These are phyloP conservation scores for Chelidonichthys spinosus DNA, from an alignment of 2,797 vertebrate genomes.

Conservation along the genomic window DNA sequence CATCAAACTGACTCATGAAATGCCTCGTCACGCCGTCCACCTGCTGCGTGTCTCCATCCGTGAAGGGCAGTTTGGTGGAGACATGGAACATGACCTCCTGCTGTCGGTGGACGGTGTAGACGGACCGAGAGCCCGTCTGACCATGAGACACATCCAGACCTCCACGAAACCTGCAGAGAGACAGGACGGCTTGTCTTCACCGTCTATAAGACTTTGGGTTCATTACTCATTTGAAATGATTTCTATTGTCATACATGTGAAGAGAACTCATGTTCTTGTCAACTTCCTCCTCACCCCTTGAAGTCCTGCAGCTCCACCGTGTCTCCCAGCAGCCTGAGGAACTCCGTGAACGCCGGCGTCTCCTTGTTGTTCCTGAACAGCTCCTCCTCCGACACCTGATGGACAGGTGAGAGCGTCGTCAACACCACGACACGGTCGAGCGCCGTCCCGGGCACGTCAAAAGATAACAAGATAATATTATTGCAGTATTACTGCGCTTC, in stretches of 20 bases:
- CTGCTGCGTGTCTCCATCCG: slow-evolving; percentile 93
- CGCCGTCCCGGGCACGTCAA: too few species aligned
- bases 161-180: slow-evolving; percentile 88
- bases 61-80: slow-evolving; percentile 95
- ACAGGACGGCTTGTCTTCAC: neutral
- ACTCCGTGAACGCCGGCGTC: slow-evolving; percentile 89
- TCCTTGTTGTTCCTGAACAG: slow-evolving; percentile 92
- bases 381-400: slow-evolving; percentile 91
- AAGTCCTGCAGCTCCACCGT: slow-evolving; percentile 93
- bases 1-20: neutral
- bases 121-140: slow-evolving; percentile 92
- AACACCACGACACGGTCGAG: neutral
- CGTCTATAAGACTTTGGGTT: too few species aligned
- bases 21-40: slow-evolving; percentile 69
- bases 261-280: too few species aligned
- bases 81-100: slow-evolving; percentile 97
- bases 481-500: too few species aligned
- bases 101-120: slow-evolving; percentile 92
- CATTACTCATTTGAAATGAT: too few species aligned
- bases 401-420: slow-evolving; percentile 1
- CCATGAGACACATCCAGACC: slow-evolving; percentile 95
- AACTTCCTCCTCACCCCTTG: slow-evolving; percentile 86
- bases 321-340: slow-evolving; percentile 90
- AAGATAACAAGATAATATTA: too few species aligned
- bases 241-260: too few species aligned